These are phyloP conservation scores for Turdus rufiventris DNA, from an alignment of 2,113 vertebrate genomes.

Conservation along the genomic window DNA sequence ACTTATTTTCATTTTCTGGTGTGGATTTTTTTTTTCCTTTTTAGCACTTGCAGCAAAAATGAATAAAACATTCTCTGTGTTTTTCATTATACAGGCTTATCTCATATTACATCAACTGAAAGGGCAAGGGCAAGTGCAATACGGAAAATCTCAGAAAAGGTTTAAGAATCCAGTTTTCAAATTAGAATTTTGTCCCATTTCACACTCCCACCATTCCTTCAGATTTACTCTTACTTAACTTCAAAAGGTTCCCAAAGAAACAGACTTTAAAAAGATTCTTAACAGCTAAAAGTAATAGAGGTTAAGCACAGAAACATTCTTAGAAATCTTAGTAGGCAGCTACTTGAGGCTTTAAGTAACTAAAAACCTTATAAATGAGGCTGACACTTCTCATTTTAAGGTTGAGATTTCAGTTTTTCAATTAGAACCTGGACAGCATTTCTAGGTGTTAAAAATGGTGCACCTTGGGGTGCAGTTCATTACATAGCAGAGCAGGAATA, in stretches of 20 bases:
- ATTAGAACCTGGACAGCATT: not conserved
- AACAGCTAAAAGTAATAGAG: not conserved
- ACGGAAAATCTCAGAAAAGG: not conserved
- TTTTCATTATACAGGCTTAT: not conserved
- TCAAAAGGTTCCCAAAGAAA: not conserved
- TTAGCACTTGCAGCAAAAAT: not conserved
- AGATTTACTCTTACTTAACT: not conserved
- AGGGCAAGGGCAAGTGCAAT: not conserved
- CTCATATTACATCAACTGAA: not conserved
- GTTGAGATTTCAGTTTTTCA: not conserved
- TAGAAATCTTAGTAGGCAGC: not conserved
- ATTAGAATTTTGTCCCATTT: not conserved
- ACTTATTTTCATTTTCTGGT: not conserved
- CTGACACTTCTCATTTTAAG: not conserved
- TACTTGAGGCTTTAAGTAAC: not conserved
- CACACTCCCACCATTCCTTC: not conserved
- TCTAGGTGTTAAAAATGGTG: not conserved
- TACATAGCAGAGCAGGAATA: not conserved
- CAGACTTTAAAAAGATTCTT: not conserved
- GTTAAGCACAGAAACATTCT: not conserved
- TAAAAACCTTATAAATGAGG: not conserved
- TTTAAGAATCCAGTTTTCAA: not conserved
- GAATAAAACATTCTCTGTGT: not conserved
- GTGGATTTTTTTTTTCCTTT: not conserved
- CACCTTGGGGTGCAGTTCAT: not conserved